Evolutionary conservation across 2,888 invertebrate genomes (phyloP), one percentile per base, ranked within the genome.

Genomic region (Ophraella communa): DNA sequence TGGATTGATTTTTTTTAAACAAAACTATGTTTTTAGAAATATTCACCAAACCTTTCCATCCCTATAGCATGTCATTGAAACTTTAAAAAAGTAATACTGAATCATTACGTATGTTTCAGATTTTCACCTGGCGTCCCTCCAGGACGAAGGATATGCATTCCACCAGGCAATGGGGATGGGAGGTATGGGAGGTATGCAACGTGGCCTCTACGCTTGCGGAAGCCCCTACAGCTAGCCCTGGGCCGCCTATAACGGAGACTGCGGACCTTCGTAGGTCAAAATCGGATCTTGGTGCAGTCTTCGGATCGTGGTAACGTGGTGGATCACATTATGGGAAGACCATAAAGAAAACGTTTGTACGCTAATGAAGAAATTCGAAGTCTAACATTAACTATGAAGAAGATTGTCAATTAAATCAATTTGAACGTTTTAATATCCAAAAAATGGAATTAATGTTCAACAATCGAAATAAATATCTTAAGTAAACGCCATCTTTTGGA

Each of bases 201-300:
- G 84, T 74, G 83, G 83, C 75, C 80, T 84, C 66, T 84, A 84
- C 78, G 84, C 83, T 60, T 84, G 83, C 78, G 83, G 83, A 64
- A 83, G 83, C 73, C 84, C 84, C 58, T 84, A 84, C 82, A 84
- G 84, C 82, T 84, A 84, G 83, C 83, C 83, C 78, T 83, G 83
- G 83, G 83, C 83, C 81, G 78, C 83, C 74, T 83, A 83, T 76
- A 83, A 83, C 82, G 82, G 82, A 81, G 82, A 83, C 82, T 83
- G 83, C 79, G 83, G 82, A 70, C 82, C 83, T 65, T 83, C 83
- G 62, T 83, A 82, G 75, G 76, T 71, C 74, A 66, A 69, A 69
- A 73, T 81, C 81, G 81, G 80, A 80, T 81, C 76, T 67, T 73
- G 72, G 76, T 64, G 78, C 80, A 78, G 82, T 82, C 82, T 81